These are phyloP conservation scores for Octomys mimax DNA, from an alignment of 2,797 vertebrate genomes.

Conservation along the genomic window DNA sequence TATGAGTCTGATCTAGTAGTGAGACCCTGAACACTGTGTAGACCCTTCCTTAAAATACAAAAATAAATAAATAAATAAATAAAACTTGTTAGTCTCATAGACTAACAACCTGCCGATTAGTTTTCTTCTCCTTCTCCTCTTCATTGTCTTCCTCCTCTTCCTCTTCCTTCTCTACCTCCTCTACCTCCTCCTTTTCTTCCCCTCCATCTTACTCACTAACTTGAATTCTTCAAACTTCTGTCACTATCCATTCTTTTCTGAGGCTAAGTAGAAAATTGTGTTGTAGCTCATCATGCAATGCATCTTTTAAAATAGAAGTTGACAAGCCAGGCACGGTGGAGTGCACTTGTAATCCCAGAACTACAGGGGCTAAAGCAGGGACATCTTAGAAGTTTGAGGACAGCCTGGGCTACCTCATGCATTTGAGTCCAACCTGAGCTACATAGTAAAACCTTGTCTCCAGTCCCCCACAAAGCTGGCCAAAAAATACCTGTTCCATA, in stretches of 20 bases:
- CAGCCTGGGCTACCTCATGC: neutral
- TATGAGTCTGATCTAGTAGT: too few species aligned
- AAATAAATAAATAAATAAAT: too few species aligned
- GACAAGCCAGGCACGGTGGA: neutral
- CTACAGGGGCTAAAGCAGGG: neutral
- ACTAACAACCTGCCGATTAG: neutral
- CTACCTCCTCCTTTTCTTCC: too few species aligned
- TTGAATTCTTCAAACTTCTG: conserved; percentile 45
- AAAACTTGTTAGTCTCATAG: neutral
- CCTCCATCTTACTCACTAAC: neutral
- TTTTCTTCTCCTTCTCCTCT: neutral
- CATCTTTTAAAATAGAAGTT: neutral
- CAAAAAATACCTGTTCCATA: neutral
- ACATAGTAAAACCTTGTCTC: neutral
- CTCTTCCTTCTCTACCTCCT: too few species aligned
- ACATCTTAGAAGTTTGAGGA: neutral
- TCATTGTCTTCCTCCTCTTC: neutral
- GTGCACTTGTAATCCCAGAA: neutral
- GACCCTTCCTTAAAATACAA: too few species aligned
- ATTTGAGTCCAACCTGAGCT: neutral
- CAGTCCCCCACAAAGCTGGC: neutral
- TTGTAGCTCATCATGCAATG: neutral
- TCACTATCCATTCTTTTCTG: conserved; percentile 4
- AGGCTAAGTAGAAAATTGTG: neutral
- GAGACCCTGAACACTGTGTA: too few species aligned